Base-by-base conservation (phyloP, 1,140 invertebrate genomes). In the Schlechtendalia chinensis region DNA sequence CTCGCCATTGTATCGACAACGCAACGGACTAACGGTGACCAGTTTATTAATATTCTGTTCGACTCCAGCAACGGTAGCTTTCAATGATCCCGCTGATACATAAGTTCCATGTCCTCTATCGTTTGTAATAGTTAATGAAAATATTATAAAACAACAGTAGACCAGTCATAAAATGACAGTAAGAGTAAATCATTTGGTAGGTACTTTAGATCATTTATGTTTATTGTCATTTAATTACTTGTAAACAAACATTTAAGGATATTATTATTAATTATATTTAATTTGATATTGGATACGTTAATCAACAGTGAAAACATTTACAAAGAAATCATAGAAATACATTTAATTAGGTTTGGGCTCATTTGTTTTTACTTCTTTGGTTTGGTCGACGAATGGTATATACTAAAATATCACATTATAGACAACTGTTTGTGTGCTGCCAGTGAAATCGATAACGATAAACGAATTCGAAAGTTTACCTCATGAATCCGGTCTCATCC, bases 91-190 rank as follows among this genome's bases (percentile, higher is more conserved):
- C 83, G 93, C 91, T 75, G 90, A 87, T 61, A 92, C 89, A 84
- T 96, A 98, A 1, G 97, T 99, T 59, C 98, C 98, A 89, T 99
- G 98, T 11, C 98, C 97, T 85, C 97, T 97, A 65, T n/a, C 5
- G 27, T 54, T 53, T 11, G 10, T 54, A 72, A 54, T n/a, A 53
- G n/a, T 47, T 45, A n/a, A 54, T 27, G 27, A 16, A 8, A 50
- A 71, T 17, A 65, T 29, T 47, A 69, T 14, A 24, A 69, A 47
- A 50, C 47, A 24, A 50, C 24, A 24, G 10, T 47, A 47, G 65
- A 47, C 14, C 4, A 69, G 39, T 8, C 3, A 39, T 8, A 39
- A 39, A 39, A 39, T 24, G 22, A 6, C 14, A 67, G n/a, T 10
- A 65, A 39, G 39, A 65, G 19, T 14, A 61, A 61, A 61, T 17